Percentiles rank a stretch among this genome's conserved stretches.
Evolutionary conservation across 2,797 vertebrate genomes (phyloP).

Genomic region (Chloroceryle amazona): DNA sequence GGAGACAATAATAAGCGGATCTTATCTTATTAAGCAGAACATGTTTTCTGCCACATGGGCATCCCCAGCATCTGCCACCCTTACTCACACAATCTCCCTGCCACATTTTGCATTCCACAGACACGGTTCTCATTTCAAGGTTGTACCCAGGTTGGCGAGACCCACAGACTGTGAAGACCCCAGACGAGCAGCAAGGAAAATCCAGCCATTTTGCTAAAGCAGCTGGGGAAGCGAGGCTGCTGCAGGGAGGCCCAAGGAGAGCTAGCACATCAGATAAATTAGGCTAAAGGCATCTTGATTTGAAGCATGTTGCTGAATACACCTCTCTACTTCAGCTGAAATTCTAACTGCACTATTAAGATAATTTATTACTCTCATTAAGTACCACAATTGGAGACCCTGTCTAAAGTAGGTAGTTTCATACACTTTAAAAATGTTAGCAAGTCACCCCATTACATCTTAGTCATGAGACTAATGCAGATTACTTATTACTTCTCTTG

Average conservation of each 20-base stretch:
- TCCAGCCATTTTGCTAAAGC: background rate
- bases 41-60: background rate
- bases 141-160: background rate
- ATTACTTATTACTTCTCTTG: conserved; percentile 69
- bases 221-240: background rate
- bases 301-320: conserved; percentile 60
- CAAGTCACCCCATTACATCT: conserved; percentile 65
- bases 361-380: conserved; percentile 68
- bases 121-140: background rate
- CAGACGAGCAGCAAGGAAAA: background rate
- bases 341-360: conserved; percentile 45
- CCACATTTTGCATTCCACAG: background rate
- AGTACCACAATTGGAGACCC: conserved; percentile 34
- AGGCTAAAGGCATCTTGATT: conserved; percentile 59
- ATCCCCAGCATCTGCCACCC: conserved; percentile 19
- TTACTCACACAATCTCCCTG: background rate
- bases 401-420: conserved; percentile 45
- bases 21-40: conserved; percentile 17
- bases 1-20: background rate
- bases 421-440: conserved; percentile 54
- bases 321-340: conserved; percentile 37
- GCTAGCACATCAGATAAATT: background rate
- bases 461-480: conserved; percentile 66
- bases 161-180: fast-evolving
- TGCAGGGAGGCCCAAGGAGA: background rate